phyloP scores from a whole-genome alignment of 1,140 invertebrate species.

The Bicyclus anynana region DNA sequence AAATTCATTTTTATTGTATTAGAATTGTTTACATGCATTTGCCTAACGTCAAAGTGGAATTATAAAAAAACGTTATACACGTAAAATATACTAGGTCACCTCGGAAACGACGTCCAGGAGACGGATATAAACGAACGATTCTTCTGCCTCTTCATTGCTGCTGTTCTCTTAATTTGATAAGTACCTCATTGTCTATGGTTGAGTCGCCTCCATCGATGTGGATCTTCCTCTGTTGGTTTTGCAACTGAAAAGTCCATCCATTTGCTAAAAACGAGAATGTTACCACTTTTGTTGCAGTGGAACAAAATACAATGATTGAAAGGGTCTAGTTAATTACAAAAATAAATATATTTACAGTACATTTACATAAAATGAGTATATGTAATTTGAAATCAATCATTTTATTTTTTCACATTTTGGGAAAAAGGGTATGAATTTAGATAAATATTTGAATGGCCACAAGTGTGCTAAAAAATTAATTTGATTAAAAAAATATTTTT shows the following conservation, averaged over 20 bases:
- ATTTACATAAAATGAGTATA: too few relatives aligned
- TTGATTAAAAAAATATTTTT: background rate
- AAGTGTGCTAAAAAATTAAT: constrained; percentile 25
- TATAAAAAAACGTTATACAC: constrained; percentile 31
- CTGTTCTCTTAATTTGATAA: constrained; percentile 58
- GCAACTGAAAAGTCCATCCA: constrained; percentile 74
- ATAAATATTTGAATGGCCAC: constrained; percentile 48
- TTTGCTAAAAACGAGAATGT: constrained; percentile 56
- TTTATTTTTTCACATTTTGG: constrained; percentile 38
- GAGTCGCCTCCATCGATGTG: constrained; percentile 21
- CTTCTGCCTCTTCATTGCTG: constrained; percentile 37
- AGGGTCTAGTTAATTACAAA: too few relatives aligned
- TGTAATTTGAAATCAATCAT: too few relatives aligned
- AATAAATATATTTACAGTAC: too few relatives aligned
- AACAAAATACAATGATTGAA: constrained; percentile 22
- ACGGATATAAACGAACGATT: constrained; percentile 15
- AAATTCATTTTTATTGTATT: constrained; percentile 40
- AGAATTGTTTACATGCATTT: constrained; percentile 48
- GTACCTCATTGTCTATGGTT: constrained; percentile 55
- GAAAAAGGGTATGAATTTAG: constrained; percentile 38
- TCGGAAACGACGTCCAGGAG: constrained; percentile 47
- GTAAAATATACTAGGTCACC: constrained; percentile 66
- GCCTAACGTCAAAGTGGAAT: constrained; percentile 25
- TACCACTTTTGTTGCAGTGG: constrained; percentile 13
- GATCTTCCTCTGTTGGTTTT: constrained; percentile 49